phyloP scores from a whole-genome alignment of 2,113 vertebrate genomes.

The Brachyistius frenatus region DNA sequence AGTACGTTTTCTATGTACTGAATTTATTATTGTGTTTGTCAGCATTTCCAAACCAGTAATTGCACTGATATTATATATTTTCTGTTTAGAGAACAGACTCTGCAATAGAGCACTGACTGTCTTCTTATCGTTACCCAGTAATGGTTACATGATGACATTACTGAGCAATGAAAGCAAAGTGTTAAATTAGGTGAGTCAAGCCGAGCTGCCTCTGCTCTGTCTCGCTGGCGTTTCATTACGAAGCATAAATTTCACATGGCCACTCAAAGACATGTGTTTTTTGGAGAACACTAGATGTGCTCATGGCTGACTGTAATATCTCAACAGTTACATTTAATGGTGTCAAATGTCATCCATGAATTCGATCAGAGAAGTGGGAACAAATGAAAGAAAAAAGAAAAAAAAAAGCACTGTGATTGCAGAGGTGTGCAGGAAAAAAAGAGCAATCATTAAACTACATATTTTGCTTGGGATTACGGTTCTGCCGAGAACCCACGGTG shows the following conservation, averaged over 20 bases:
- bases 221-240: slow-evolving; percentile 6
- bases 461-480: neutral
- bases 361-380: neutral
- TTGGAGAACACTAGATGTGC: neutral
- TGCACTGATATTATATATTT: neutral
- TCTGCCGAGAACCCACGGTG: neutral
- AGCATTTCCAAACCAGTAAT: slow-evolving; percentile 1
- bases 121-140: neutral
- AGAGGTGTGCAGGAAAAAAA: neutral
- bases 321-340: slow-evolving; percentile 24
- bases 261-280: neutral
- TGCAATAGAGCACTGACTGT: slow-evolving; percentile 25
- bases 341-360: slow-evolving; percentile 10
- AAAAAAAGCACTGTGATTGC: neutral
- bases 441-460: neutral
- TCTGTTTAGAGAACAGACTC: neutral
- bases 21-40: neutral
- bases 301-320: slow-evolving; percentile 13
- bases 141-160: neutral
- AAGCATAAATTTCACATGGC: slow-evolving; percentile 21
- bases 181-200: slow-evolving; percentile 22
- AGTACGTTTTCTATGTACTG: neutral
- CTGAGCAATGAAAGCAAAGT: slow-evolving; percentile 20
- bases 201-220: slow-evolving; percentile 1
- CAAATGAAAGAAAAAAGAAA: neutral